Evolutionary conservation across 1,140 invertebrate genomes (phyloP), one percentile per base, ranked within the genome.

Genomic region (Sminthurinus signatus): DNA sequence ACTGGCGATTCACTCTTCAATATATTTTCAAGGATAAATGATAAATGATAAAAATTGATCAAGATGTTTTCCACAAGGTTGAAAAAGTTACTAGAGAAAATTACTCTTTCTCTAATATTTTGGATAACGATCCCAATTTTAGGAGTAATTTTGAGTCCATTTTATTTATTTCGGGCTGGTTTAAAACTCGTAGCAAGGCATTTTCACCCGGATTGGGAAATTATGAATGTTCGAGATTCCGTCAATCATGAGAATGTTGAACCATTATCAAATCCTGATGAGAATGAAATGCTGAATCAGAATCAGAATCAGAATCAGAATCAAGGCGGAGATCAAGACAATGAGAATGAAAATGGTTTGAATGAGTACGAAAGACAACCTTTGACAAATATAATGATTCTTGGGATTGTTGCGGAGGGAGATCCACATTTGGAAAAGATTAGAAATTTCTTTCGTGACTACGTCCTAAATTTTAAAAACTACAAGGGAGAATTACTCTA

Each of bases 381-480:
- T n/a, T n/a, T 52, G 28, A 28, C 21, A 29, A 56, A 42, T 23
- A 43, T 64, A 15, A 48, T 64, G n/a, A 25, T 48, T 25, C 19
- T 64, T 19, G 21, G 14, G 29, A 15, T 59, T 1, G 31, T 46
- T 4, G 29, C 31, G 1, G 27, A 62, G 28, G 67, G 67, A 15
- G 52, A 36, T 12, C 62, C 67, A 0, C 27, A 61, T 32, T 17
- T 68, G 29, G 39, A 48, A 0, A 46, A 55, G 25, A 61, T 68
- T 58, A 57, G 62, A 23, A 21, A 42, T 1, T 52, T 68, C 12
- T 61, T 68, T 29, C 62, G 43, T 23, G 54, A 64, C 15, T 51
- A 64, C 15, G 62, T 68, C 1, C 27, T 68, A 1, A 43, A 68
- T 1, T 58, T 23, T n/a, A 61, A 27, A 27, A 58, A 68, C 42